Base-by-base conservation (phyloP, 2,113 vertebrate species). In the Pachypanchax playfairii region DNA sequence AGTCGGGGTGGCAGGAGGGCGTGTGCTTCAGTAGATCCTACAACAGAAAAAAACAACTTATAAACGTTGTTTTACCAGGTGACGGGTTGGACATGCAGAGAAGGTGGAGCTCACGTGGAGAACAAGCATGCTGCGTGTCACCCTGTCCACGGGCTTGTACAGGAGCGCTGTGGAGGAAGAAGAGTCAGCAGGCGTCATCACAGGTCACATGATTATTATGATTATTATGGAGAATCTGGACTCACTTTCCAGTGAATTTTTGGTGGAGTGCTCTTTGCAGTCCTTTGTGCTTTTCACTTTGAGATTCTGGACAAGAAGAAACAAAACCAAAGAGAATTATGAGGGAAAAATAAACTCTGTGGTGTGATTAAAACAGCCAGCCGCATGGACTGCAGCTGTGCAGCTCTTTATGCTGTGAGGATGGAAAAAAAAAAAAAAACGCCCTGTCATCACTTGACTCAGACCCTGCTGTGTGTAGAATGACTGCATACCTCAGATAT, bases 81-180 rank as follows among this genome's bases (percentile, higher is more conserved):
- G n/a, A n/a, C n/a, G n/a, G 15, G 4, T 12, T 17, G 38, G 31
- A 3, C n/a, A n/a, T 12, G 17, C 14, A 39, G 11, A 24, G 7
- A 21, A 21, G 28, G 22, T 8, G 35, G 17, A 39, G n/a, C 24
- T 33, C 4, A 99, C 97, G 17, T 98, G 96, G 35, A 99, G 88
- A 65, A 99, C 97, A 2, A 98, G 92, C 0, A 96, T 99, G 91
- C 96, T 99, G 80, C 97, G 94, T 0, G 96, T 99, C 80, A 99
- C 97, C 69, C 95, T 89, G 90, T 98, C 97, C 87, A 99, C 95
- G 0, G 97, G 97, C 86, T 98, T 98, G 88, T 98, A 98, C n/a
- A 98, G 89, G 18, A 99, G 90, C 77, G 94, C 97, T 99, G 90
- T 2, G 70, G 77, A 72, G 63, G 75, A 83, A 62, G 51, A 61